Conservation (phyloP, 2,888 invertebrate genomes). For the Thereva unica region DNA sequence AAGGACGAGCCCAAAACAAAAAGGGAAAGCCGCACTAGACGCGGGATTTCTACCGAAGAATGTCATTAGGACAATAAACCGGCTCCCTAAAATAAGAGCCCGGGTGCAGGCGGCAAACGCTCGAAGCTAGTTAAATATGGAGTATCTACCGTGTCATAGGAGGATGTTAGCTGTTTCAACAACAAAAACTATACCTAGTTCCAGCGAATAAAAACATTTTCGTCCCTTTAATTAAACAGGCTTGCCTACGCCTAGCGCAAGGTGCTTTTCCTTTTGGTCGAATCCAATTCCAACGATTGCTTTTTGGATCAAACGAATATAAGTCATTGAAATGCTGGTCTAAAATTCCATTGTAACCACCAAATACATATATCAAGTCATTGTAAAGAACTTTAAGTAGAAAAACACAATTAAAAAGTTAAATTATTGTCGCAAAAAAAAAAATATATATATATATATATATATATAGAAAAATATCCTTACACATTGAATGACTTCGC, state of each 20-base stretch:
- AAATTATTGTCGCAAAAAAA: background rate
- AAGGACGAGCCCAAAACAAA: no score
- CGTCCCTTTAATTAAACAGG: constrained; percentile 74
- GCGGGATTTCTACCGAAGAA: no score
- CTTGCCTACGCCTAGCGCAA: constrained; percentile 73
- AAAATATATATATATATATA: no score
- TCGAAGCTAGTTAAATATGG: no score
- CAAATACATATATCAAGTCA: constrained; percentile 82
- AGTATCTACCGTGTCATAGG: no score
- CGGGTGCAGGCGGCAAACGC: no score
- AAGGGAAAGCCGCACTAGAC: no score
- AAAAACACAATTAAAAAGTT: constrained; percentile 46
- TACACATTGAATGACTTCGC: constrained; percentile 90
- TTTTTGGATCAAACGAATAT: constrained; percentile 70
- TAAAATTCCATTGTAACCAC: constrained; percentile 80
- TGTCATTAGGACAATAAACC: no score
- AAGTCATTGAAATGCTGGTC: constrained; percentile 84
- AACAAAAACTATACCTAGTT: constrained; percentile 68
- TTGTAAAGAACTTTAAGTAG: constrained; percentile 72
- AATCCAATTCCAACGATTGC: constrained; percentile 66
- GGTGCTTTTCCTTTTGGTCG: constrained; percentile 66
- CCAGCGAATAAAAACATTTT: constrained; percentile 87
- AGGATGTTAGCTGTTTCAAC: background rate
- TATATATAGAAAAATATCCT: no score
- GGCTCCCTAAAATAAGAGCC: no score